Base-by-base conservation (phyloP, 2,113 vertebrate genomes). In the Lamprotornis superbus region DNA sequence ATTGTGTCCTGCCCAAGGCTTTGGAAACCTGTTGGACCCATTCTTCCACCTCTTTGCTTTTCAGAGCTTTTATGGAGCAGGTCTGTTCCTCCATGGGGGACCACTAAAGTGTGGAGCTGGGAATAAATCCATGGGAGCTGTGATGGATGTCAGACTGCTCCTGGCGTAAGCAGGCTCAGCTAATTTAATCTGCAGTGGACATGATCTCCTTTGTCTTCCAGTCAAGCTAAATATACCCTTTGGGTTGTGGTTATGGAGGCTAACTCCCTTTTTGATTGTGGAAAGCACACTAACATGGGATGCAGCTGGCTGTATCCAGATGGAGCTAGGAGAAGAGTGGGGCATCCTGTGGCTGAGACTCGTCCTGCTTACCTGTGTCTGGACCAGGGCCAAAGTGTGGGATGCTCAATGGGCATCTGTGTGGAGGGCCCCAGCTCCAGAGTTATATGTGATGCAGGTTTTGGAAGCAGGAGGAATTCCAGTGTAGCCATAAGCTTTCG, bases 291-390 rank as follows among this genome's bases (percentile, higher is more conserved):
- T 31, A 44, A 60, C 3, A 3, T 0, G 0, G 79, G 56, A 65
- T 5, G 10, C 55, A 74, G 93, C 73, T 89, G 71, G 9, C 82
- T 91, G 74, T 25, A 30, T 91, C 44, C 0, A 0, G 39, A 55
- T 1, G 1, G 46, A 83, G 50, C 39, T 0, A 0, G 15, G 28
- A 61, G 70, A 57, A 85, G 39, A 47, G 10, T 0, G 0, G 46
- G 33, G 21, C 22, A 57, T 76, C 84, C 50, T 37, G 3, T 23
- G 63, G 59, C 63, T 33, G 39, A 83, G 68, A 35, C 21, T 61
- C 4, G 44, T 90, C 46, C 67, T 89, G 28, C 82, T 80, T 47
- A 47, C 14, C 46, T 33, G 4, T 20, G 3, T 30, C 67, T 87
- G 75, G 46, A 47, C 22, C 39, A 22, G 4, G 0, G 23, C 10